Conservation (phyloP, 2,113 vertebrate genomes). For the Cygnus buccinator region DNA sequence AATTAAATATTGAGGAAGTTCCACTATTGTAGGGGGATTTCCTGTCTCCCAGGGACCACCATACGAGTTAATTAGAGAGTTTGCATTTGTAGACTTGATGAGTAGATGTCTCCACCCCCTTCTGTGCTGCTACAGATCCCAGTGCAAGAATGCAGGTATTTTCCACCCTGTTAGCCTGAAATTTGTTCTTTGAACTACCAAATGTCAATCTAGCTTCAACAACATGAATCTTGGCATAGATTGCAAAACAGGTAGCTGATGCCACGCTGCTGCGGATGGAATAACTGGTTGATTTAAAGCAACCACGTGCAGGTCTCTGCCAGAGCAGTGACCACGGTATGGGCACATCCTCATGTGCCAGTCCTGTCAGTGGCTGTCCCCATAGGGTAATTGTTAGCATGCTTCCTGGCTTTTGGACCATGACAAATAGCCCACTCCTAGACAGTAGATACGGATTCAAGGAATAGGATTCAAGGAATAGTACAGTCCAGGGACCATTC, state of each 20-base stretch:
- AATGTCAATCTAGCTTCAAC: background rate
- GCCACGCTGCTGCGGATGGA: background rate
- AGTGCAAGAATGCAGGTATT: background rate
- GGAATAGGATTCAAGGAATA: background rate
- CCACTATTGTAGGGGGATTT: constrained; percentile 56
- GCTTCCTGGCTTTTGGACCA: background rate
- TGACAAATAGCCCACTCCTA: background rate
- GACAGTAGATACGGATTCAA: background rate
- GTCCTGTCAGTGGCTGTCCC: background rate
- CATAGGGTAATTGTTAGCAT: background rate
- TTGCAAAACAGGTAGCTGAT: background rate
- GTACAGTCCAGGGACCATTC: background rate
- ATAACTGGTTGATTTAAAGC: background rate
- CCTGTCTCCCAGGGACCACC: constrained; percentile 19
- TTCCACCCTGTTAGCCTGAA: background rate
- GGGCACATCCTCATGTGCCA: background rate
- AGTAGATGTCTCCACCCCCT: background rate
- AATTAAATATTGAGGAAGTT: constrained; percentile 63
- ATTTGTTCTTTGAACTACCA: background rate
- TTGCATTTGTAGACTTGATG: constrained; percentile 12
- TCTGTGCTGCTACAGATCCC: background rate
- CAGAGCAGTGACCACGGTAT: background rate
- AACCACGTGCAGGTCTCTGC: background rate
- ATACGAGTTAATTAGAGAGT: constrained; percentile 57
- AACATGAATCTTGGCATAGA: background rate